Evolutionary conservation across 2,113 vertebrate genomes (phyloP), one percentile per base, ranked within the genome.

Genomic region (Centropus bengalensis): DNA sequence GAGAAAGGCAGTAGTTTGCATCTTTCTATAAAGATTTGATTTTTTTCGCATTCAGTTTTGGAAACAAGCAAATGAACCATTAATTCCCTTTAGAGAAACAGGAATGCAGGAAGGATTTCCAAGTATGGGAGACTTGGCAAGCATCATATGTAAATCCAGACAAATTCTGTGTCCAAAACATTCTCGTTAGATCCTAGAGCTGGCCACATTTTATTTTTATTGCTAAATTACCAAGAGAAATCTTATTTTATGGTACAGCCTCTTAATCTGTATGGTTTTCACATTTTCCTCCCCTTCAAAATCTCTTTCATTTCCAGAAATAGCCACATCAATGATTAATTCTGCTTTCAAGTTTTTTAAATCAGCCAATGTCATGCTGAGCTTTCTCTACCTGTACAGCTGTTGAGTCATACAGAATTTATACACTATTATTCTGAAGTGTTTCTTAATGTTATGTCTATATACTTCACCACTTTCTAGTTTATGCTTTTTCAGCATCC

Each of bases 251-350:
- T 91, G 67, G 82, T 91, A 67, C 75, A 91, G 78, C 87, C 91
- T 63, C 56, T 94, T 88, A 82, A 64, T 94, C 91, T 68, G 78
- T 93, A 86, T 80, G 79, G 67, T 94, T 96, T 82, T 91, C 82
- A 85, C 83, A 64, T 89, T 90, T 88, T 82, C 75, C 67, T 91
- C 49, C 30, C 40, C 92, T 96, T 83, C 89, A 93, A 94, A 93
- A 77, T 92, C 58, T 45, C 89, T 96, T 96, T 96, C 76, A 93
- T 95, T 92, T 97, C 96, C 93, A 93, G 54, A 97, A 97, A 97
- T 93, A 97, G 49, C 79, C 76, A 93, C 93, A 94, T 96, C 94
- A 95, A 88, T 93, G 95, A 97, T 94, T 97, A 96, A 97, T 96
- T 94, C 73, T 96, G 40, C 80, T 81, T 90, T 95, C 80, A 91